A percentile compares a stretch with the other conserved stretches of the same genome.
Conservation (phyloP, 2,113 vertebrate species). For the Cromileptes altivelis region DNA sequence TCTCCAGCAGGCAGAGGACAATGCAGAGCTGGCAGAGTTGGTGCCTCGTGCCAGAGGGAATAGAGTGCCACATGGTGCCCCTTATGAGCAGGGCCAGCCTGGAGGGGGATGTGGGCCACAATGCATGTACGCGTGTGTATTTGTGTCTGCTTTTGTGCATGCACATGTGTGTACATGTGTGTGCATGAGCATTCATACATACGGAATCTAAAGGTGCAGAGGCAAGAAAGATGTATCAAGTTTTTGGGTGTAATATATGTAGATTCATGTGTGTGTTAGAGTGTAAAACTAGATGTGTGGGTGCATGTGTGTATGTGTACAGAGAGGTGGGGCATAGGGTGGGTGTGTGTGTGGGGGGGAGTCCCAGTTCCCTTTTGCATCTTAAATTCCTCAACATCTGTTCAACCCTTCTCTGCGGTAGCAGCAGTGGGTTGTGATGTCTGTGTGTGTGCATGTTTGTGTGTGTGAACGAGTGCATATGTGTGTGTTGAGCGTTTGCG, state of each 20-base stretch:
- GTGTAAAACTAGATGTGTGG: constrained; percentile 57
- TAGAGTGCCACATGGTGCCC: constrained; percentile 86
- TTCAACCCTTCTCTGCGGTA: constrained; percentile 82
- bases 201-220: constrained; percentile 18
- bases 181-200: constrained; percentile 11
- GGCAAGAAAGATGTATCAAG: constrained; percentile 38
- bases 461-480: constrained; percentile 1
- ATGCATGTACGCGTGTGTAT: constrained; percentile 54
- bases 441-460: constrained; percentile 29
- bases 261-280: constrained; percentile 63
- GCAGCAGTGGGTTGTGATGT: constrained; percentile 74
- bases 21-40: constrained; percentile 82
- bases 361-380: constrained; percentile 85
- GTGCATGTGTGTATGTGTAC: constrained; percentile 33
- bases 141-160: constrained; percentile 56
- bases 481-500: constrained; percentile 49
- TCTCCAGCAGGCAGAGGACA: constrained; percentile 84
- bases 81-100: constrained; percentile 83
- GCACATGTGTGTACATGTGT: constrained; percentile 42
- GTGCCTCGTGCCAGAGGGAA: constrained; percentile 84
- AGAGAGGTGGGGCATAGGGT: constrained; percentile 58
- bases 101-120: constrained; percentile 76
- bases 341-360: constrained; percentile 54
- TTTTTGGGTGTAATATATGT: constrained; percentile 68
- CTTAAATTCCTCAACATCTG: constrained; percentile 95